Base-by-base conservation (phyloP, 2,888 invertebrate genomes). In the Marasmarcha lunaedactyla region DNA sequence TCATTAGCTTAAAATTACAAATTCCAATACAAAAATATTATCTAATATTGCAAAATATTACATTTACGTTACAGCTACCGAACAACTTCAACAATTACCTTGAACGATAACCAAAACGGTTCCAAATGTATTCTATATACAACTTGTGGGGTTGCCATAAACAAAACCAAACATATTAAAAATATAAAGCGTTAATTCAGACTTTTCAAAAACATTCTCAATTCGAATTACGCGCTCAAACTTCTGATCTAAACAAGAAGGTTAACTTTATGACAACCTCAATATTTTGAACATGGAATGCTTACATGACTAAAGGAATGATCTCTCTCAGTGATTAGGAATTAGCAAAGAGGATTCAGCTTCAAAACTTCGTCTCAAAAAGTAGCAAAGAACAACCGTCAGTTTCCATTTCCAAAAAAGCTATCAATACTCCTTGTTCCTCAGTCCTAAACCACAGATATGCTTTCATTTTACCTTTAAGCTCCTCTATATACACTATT, bases 81-180 rank as follows among this genome's bases (percentile, higher is more conserved):
- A 30, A 78, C 74, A 77, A 71, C 70, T 63, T 49, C 54, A 30
- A 30, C 30, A 30, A 30, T 50, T 60, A 68, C n/a, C n/a, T n/a
- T 55, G 64, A 77, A 76, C 72, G 64, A 53, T 74, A 77, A 77
- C 77, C 77, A 78, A 78, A 69, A 77, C 55, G 65, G 58, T 59
- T 64, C 62, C 63, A 71, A 74, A 71, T 71, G 60, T 55, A 52
- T 53, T 53, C 46, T 46, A 52, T 52, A 56, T 48, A 34, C 34
- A 34, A 13, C 49, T 51, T 52, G 57, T 52, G 53, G 63, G 64
- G 69, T 59, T 72, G 70, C 71, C 72, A 65, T 57, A 52, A 52
- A 41, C 46, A 41, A 43, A 5, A 3, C 4, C 40, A 42, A 47
- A 45, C 46, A 38, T n/a, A 49, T 38, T 41, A 48, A 42, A 33